Percentiles rank a stretch among this genome's conserved stretches.
Conservation (phyloP, 2,113 vertebrate genomes). For the Sylvia atricapilla region DNA sequence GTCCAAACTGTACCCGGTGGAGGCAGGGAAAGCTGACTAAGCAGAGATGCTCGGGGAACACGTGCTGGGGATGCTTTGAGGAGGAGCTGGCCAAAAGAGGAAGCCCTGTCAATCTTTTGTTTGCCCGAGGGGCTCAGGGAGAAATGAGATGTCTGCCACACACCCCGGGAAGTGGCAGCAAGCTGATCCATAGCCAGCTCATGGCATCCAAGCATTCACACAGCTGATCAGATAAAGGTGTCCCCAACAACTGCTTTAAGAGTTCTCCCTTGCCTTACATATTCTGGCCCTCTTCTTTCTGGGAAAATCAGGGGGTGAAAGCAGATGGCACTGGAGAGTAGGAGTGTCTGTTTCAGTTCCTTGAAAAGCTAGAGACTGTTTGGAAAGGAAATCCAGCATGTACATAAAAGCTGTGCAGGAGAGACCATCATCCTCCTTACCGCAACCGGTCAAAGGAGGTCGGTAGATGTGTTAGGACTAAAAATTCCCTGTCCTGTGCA, state of each 20-base stretch:
- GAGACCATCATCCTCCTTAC: not conserved
- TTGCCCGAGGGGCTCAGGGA: not conserved
- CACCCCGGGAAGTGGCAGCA: not conserved
- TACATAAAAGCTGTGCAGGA: fast-evolving
- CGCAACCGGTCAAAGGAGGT: not conserved
- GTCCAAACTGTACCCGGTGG: not conserved
- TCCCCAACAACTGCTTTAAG: not conserved
- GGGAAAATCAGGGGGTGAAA: not conserved
- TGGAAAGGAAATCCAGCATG: not conserved
- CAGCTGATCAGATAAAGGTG: not conserved
- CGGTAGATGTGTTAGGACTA: fast-evolving
- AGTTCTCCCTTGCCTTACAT: fast-evolving
- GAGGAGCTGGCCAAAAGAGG: not conserved
- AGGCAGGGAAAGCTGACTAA: slow-evolving; percentile 6
- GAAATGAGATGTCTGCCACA: not conserved
- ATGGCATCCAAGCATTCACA: not conserved
- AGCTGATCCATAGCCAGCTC: not conserved
- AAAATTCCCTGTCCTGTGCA: not conserved
- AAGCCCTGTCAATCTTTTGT: not conserved
- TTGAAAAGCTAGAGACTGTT: not conserved
- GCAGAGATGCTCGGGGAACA: not conserved
- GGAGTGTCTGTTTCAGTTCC: not conserved
- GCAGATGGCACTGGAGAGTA: not conserved
- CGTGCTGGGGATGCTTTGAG: not conserved
- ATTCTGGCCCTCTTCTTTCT: not conserved